Evolutionary conservation across 2,888 invertebrate species (phyloP).

Genomic region (Brachypalpus laphriformis): DNA sequence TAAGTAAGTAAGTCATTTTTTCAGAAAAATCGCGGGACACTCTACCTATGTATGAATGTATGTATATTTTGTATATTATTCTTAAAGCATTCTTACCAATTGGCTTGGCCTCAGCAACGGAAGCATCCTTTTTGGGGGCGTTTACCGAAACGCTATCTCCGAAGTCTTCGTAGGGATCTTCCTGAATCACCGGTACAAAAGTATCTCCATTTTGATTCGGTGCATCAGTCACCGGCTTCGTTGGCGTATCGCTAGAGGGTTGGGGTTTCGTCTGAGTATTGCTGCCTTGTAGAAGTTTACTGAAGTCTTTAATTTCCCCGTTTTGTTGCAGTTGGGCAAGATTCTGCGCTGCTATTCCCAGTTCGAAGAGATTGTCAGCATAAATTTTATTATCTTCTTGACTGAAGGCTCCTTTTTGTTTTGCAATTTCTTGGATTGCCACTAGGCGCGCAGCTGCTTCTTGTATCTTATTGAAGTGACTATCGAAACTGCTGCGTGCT

Average conservation of each 20-base stretch:
- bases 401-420: conserved; percentile 85
- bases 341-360: conserved; percentile 85
- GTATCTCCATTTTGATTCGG: conserved; percentile 25
- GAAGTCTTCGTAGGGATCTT: conserved; percentile 81
- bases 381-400: conserved; percentile 85
- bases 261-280: conserved; percentile 38
- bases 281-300: conserved; percentile 81
- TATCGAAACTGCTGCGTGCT: conserved; percentile 80
- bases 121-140: conserved; percentile 85
- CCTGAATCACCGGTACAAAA: conserved; percentile 50
- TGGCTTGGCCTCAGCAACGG: conserved; percentile 90
- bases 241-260: conserved; percentile 21
- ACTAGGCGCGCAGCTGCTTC: conserved; percentile 85
- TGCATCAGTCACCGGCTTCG: background rate
- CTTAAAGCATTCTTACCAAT: conserved; percentile 87
- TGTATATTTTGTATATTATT: no score
- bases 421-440: conserved; percentile 86
- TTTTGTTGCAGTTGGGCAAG: conserved; percentile 84
- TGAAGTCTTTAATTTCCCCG: conserved; percentile 84
- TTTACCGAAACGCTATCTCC: conserved; percentile 83
- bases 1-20: no score
- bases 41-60: no score
- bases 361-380: conserved; percentile 84
- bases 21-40: no score
- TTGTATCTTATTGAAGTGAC: conserved; percentile 85